phyloP scores from a whole-genome alignment of 2,113 vertebrate species.

The Pollachius pollachius region DNA sequence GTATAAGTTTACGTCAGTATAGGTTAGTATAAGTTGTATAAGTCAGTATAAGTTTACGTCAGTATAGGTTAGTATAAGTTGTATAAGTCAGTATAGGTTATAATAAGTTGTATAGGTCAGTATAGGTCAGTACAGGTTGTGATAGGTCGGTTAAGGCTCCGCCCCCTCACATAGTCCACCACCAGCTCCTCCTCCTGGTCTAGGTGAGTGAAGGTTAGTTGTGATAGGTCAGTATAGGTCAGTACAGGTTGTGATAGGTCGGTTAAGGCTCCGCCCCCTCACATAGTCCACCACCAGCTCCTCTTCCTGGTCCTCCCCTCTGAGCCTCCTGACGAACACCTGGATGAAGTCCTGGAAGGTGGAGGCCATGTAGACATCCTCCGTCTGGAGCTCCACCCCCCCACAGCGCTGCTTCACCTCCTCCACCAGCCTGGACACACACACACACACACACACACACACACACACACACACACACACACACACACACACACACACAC shows the following conservation, averaged over 20 bases:
- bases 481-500: too few relatives aligned
- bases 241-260: not conserved
- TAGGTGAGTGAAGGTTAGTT: not conserved
- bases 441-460: not conserved
- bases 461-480: too few relatives aligned
- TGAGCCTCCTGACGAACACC: constrained; percentile 78
- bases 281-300: constrained; percentile 78
- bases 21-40: too few relatives aligned
- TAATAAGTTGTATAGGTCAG: too few relatives aligned
- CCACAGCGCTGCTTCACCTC: constrained; percentile 77
- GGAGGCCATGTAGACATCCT: constrained; percentile 88
- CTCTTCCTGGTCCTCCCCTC: constrained; percentile 77
- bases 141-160: too few relatives aligned
- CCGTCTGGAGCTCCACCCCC: constrained; percentile 77
- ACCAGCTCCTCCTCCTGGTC: not conserved
- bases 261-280: not conserved
- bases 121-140: too few relatives aligned
- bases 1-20: too few relatives aligned
- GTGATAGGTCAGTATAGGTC: not conserved
- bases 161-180: too few relatives aligned
- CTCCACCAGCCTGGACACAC: constrained; percentile 78
- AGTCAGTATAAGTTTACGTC: too few relatives aligned
- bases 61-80: too few relatives aligned
- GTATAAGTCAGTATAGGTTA: too few relatives aligned
- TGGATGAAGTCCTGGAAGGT: constrained; percentile 84